These are phyloP conservation scores for Drosophila histrio DNA, from an alignment of 2,888 invertebrate genomes.

Conservation along the genomic window DNA sequence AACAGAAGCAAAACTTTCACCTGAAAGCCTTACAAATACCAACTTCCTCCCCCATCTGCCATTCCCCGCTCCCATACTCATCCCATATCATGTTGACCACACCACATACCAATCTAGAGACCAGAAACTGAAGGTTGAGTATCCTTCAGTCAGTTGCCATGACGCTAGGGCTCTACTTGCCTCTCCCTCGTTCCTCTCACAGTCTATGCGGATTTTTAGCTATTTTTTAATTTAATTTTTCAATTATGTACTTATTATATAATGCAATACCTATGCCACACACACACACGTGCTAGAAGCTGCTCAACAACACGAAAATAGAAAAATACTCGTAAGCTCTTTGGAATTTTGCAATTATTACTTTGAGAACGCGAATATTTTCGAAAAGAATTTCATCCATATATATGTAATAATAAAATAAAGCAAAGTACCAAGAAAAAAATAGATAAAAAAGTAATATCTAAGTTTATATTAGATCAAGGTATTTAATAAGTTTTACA, in stretches of 20 bases:
- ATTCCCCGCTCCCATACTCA: background rate
- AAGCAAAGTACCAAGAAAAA: too few relatives aligned
- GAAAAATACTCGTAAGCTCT: slow-evolving; percentile 18
- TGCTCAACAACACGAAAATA: background rate
- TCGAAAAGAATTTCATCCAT: slow-evolving; percentile 36
- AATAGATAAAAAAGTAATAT: background rate
- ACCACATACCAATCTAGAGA: slow-evolving; percentile 5
- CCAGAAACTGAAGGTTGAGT: slow-evolving; percentile 1
- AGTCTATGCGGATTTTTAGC: slow-evolving; percentile 17
- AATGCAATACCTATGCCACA: slow-evolving; percentile 30
- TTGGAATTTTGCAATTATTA: slow-evolving; percentile 60
- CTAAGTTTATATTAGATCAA: background rate
- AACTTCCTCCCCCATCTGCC: background rate
- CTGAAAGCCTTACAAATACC: slow-evolving; percentile 40
- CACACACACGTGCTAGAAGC: background rate
- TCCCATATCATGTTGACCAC: background rate
- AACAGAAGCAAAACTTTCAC: slow-evolving; percentile 39
- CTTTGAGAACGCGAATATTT: slow-evolving; percentile 21
- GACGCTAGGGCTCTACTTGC: background rate
- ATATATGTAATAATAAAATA: slow-evolving; percentile 3
- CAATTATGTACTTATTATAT: slow-evolving; percentile 45
- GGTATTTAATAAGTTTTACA: slow-evolving; percentile 1
- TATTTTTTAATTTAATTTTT: slow-evolving; percentile 56
- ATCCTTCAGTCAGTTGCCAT: slow-evolving; percentile 37
- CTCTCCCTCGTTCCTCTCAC: background rate